phyloP scores from a whole-genome alignment of 2,797 vertebrate species.

The Hydrolagus colliei region DNA sequence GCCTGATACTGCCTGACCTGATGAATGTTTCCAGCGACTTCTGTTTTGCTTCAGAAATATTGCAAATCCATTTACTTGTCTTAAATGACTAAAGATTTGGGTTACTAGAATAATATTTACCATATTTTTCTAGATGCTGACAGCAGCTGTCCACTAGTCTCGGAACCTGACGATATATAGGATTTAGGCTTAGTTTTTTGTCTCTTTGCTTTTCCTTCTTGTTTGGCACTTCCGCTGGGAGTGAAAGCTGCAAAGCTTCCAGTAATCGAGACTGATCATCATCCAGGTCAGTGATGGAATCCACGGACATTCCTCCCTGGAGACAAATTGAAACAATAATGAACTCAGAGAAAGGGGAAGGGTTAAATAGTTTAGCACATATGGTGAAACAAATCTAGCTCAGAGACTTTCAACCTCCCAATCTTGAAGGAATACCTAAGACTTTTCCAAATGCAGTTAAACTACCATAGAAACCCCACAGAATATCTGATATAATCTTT shows the following conservation, averaged over 20 bases:
- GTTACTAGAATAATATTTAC: conserved; percentile 54
- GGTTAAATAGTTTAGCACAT: conserved; percentile 9
- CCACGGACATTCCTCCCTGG: conserved; percentile 94
- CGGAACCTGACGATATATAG: conserved; percentile 92
- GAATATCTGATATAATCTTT: no score
- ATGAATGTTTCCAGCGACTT: no score
- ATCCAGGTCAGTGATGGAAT: conserved; percentile 95
- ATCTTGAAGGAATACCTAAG: no score
- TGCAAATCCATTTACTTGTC: neutral
- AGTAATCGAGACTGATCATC: conserved; percentile 87
- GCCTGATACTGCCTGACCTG: no score
- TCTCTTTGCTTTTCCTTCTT: conserved; percentile 82
- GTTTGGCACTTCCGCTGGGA: conserved; percentile 75
- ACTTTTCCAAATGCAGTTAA: no score
- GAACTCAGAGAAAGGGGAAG: conserved; percentile 29
- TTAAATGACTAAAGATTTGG: conserved; percentile 16
- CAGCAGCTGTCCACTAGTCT: conserved; percentile 90
- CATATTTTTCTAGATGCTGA: conserved; percentile 87
- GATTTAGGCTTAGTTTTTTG: conserved; percentile 92
- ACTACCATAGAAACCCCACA: no score
- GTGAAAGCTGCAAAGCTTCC: conserved; percentile 91
- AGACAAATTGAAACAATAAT: conserved; percentile 42
- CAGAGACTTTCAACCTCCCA: neutral
- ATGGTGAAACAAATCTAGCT: neutral
- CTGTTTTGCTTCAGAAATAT: neutral